Evolutionary conservation across 2,888 invertebrate species (phyloP), one percentile per base, ranked within the genome.

Genomic region (Aproaerema taeniolella): DNA sequence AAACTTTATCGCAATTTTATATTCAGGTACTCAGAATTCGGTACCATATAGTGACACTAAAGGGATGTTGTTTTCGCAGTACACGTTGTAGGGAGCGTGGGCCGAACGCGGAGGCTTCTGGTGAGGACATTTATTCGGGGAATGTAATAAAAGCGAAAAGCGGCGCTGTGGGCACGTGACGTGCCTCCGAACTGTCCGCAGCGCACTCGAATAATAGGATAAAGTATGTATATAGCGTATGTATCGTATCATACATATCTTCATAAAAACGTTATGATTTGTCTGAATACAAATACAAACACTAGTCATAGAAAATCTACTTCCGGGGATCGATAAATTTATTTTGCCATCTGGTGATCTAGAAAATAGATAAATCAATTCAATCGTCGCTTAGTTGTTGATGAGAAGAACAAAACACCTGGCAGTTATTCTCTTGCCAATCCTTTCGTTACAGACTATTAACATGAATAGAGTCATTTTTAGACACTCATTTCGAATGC

Each of bases 171-270:
- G 42, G 65, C 59, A 67, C 83, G 82, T 83, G 82, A 77, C 66
- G 52, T 49, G 80, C 66, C 64, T 80, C 42, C 50, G 50, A 71
- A 74, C 54, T 58, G 47, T 42, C 44, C 38, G 15, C 38, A 24
- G 45, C 52, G 52, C 56, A 7, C 20, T 7, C 5, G 20, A 20
- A 4, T 60, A 57, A 63, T 67, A 16, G 57, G 55, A 51, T 57
- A 58, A 54, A 61, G 58, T 68, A 68, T 69, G 67, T 70, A 67
- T 67, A 74, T 72, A 70, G n/a, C 69, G 66, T 67, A 66, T 61
- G 58, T 61, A 61, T 58, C 62, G 57, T 61, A 56, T 20, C 4
- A 20, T 20, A 20, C 7, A 20, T 6, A 20, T 20, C 20, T 4
- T 7, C 7, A 20, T 20, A 20, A 20, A 6, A n/a, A n/a, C n/a